phyloP scores from a whole-genome alignment of 2,113 vertebrate genomes.

The Callionymus lyra region DNA sequence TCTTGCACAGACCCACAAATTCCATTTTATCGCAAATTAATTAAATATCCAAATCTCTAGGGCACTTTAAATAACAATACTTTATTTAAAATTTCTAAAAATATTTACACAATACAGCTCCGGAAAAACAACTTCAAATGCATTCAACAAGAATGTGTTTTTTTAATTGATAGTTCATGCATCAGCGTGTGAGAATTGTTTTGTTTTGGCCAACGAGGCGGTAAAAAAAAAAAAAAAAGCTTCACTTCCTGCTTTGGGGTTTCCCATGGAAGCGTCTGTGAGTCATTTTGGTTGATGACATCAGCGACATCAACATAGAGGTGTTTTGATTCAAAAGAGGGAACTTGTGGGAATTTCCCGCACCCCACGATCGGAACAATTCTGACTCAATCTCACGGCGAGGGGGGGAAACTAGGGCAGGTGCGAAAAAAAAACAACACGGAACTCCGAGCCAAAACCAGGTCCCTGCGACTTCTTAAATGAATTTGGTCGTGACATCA shows the following conservation, averaged over 20 bases:
- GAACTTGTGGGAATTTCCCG: slow-evolving; percentile 52
- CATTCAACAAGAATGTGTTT: too few relatives aligned
- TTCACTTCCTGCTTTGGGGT: slow-evolving; percentile 55
- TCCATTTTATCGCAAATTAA: too few relatives aligned
- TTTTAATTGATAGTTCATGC: too few relatives aligned
- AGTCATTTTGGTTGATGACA: slow-evolving; percentile 56
- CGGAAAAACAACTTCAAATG: too few relatives aligned
- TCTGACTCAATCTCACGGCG: slow-evolving; percentile 32
- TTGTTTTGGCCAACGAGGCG: slow-evolving; percentile 48
- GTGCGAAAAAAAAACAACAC: slow-evolving; percentile 5
- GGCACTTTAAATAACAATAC: too few relatives aligned
- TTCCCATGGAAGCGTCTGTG: slow-evolving; percentile 55
- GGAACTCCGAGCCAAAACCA: slow-evolving; percentile 4
- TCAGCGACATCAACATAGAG: slow-evolving; percentile 46
- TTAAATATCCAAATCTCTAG: too few relatives aligned
- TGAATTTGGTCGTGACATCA: too few relatives aligned
- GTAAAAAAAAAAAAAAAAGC: not conserved
- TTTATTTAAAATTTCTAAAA: too few relatives aligned
- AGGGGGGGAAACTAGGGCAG: slow-evolving; percentile 13
- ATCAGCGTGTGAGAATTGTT: slow-evolving; percentile 23
- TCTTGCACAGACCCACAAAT: too few relatives aligned
- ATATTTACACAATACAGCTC: too few relatives aligned
- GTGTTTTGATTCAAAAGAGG: slow-evolving; percentile 47
- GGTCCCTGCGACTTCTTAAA: too few relatives aligned
- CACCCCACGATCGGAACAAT: slow-evolving; percentile 31